Evolutionary conservation across 2,113 vertebrate genomes (phyloP), one percentile per base, ranked within the genome.

Genomic region (Sapajus apella): DNA sequence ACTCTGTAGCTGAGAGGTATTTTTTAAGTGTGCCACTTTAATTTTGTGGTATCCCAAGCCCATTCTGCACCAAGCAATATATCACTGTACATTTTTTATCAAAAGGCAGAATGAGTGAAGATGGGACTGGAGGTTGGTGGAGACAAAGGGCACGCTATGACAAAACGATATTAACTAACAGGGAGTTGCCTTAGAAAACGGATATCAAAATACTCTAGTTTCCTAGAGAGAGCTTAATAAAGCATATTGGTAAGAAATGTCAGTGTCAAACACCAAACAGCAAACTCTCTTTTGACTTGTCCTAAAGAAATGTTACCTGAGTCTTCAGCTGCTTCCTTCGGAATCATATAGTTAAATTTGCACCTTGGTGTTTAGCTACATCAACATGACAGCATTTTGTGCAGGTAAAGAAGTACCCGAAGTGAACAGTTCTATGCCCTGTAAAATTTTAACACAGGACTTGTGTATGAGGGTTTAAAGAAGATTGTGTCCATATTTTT

Each of bases 11-110:
- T 95, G 75, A 82, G 56, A 76, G 77, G 35, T 84, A 6, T 95
- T 90, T 94, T 93, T 68, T 16, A 94, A 94, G 68, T 95, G 16
- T 93, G 55, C 73, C 35, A 47, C 77, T 96, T 95, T 55, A 81
- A 68, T 96, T 76, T 70, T 96, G 66, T 81, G 77, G 66, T 45
- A 70, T 27, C 45, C 73, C 40, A 91, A 93, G 23, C 5, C 14
- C 37, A 6, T 87, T 95, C 68, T 79, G 9, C 25, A 73, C 40
- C 30, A 82, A 89, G 47, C 40, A n/a, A 55, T 40, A 37, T 82
- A 12, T 79, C 82, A 95, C 45, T 81, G 56, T 81, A 32, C 50
- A 21, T 77, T 87, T 68, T 77, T 89, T 85, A 66, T 89, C 91
- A 86, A 52, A 92, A 91, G 37, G 35, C 37, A 81, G 66, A 80